Conservation (phyloP, 2,797 vertebrate species). For the Aplochiton taeniatus region DNA sequence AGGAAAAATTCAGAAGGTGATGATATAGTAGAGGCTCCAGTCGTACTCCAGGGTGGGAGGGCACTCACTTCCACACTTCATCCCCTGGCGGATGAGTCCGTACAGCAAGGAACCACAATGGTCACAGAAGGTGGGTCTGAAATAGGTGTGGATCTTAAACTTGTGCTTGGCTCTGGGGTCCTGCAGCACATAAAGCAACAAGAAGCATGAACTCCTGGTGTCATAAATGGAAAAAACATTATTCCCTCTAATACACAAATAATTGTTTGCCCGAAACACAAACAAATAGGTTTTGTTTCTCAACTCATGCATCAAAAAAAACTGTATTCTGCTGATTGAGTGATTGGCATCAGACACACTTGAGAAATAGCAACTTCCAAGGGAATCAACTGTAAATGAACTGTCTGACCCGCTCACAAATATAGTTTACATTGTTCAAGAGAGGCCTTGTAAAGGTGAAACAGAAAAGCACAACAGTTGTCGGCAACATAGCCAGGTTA, state of each 20-base stretch:
- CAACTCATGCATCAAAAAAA: not conserved
- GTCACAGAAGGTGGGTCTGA: slow-evolving; percentile 95
- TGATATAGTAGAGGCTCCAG: not conserved
- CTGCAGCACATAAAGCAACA: slow-evolving; percentile 57
- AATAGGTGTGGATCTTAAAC: slow-evolving; percentile 97
- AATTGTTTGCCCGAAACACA: too few relatives aligned
- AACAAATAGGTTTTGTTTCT: too few relatives aligned
- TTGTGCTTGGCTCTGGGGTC: slow-evolving; percentile 98
- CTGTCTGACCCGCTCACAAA: not conserved
- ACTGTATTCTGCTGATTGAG: slow-evolving; percentile 20
- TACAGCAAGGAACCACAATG: slow-evolving; percentile 96
- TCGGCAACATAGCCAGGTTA: not conserved
- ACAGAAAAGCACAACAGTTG: not conserved
- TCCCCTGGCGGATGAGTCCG: slow-evolving; percentile 67
- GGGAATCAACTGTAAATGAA: not conserved
- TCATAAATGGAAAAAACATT: too few relatives aligned
- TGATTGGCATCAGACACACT: slow-evolving; percentile 5
- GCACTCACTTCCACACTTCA: slow-evolving; percentile 57
- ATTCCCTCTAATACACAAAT: too few relatives aligned
- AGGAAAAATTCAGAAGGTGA: not conserved
- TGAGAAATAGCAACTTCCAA: not conserved
- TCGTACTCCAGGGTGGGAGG: not conserved
- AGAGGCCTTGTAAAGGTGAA: not conserved
- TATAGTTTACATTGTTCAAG: not conserved
- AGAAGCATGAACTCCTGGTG: too few relatives aligned